Conservation (phyloP, 2,113 vertebrate genomes). For the Eira barbara region DNA sequence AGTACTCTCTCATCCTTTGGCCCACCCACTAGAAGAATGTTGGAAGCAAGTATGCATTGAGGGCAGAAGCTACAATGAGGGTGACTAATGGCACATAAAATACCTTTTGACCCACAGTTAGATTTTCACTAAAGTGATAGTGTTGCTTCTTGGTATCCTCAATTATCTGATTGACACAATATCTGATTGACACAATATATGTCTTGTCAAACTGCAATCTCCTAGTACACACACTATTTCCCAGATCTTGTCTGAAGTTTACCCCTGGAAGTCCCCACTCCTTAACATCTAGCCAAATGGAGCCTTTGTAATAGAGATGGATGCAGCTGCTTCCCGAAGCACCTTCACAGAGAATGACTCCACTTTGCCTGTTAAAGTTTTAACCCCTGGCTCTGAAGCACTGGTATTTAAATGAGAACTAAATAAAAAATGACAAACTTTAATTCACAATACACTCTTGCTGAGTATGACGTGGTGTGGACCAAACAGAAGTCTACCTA, state of each 20-base stretch:
- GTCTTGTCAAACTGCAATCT: background rate
- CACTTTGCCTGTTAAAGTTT: background rate
- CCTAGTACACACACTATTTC: background rate
- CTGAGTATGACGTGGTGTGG: background rate
- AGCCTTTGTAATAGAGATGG: background rate
- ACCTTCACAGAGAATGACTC: background rate
- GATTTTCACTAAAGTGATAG: background rate
- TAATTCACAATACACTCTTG: constrained; percentile 18
- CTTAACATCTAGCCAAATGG: background rate
- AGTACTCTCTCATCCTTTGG: background rate
- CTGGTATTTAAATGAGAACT: background rate
- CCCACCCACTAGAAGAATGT: background rate
- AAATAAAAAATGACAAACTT: background rate
- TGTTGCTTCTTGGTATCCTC: background rate
- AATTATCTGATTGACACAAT: background rate
- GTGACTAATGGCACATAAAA: background rate
- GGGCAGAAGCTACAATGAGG: background rate
- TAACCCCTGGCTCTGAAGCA: background rate
- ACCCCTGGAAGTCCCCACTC: background rate
- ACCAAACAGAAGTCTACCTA: background rate
- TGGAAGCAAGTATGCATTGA: background rate
- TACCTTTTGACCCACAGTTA: background rate
- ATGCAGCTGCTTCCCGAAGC: background rate
- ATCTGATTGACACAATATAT: background rate
- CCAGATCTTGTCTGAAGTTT: background rate